A percentile compares a stretch with the other conserved stretches of the same genome.
phyloP scores from a whole-genome alignment of 2,888 invertebrate genomes.

The Digitonthophagus gazella region DNA sequence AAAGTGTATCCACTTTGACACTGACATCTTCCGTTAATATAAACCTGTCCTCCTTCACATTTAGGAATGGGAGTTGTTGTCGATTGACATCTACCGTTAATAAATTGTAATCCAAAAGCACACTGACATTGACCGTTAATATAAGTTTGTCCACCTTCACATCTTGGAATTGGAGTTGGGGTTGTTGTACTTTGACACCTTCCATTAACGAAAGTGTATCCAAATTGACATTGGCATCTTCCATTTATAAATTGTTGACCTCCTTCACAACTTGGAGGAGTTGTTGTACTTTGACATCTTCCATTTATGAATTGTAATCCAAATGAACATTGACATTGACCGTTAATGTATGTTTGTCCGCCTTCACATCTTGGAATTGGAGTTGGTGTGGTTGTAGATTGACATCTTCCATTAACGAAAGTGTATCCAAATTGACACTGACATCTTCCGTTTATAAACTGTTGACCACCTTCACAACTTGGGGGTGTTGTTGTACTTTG shows the following conservation, averaged over 20 bases:
- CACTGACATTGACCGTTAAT: conserved; percentile 10
- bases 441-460: conserved; percentile 20
- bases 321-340: conserved; percentile 15
- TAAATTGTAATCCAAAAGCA: neutral
- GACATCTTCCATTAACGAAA: conserved; percentile 12
- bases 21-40: conserved; percentile 14
- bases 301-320: conserved; percentile 2
- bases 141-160: neutral
- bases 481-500: neutral
- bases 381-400: conserved; percentile 8
- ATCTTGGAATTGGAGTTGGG: conserved; percentile 6
- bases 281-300: conserved; percentile 11
- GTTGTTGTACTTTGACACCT: conserved; percentile 18
- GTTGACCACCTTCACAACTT: conserved; percentile 6
- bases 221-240: conserved; percentile 18
- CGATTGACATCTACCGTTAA: conserved; percentile 13
- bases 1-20: neutral
- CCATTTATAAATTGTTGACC: conserved; percentile 13
- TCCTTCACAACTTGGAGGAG: conserved; percentile 21
- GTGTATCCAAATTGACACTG: conserved; percentile 8
- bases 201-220: neutral
- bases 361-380: conserved; percentile 4
- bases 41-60: neutral
- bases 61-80: neutral
- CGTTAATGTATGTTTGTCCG: neutral